Evolutionary conservation across 2,797 vertebrate species (phyloP).

Genomic region (Takifugu rubripes): DNA sequence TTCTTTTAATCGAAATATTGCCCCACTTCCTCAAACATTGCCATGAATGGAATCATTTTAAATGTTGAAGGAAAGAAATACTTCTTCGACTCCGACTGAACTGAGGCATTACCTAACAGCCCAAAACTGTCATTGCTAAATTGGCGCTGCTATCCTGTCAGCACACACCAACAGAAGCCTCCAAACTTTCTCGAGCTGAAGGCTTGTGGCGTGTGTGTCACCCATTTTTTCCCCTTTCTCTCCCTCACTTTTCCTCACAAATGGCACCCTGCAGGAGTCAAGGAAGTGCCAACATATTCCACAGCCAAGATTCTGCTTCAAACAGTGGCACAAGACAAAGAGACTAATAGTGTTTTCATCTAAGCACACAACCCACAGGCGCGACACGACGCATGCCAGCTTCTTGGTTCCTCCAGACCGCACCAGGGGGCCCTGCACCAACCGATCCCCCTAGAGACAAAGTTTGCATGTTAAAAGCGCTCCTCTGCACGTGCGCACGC

Average conservation of each 20-base stretch:
- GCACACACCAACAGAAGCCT: constrained; percentile 15
- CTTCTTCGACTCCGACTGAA: constrained; percentile 2
- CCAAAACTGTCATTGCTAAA: constrained; percentile 2
- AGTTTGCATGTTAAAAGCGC: constrained; percentile 45
- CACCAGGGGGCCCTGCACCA: constrained; percentile 56
- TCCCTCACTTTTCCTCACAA: constrained; percentile 24
- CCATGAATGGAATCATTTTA: no score
- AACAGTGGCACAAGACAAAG: constrained; percentile 69
- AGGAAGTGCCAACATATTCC: constrained; percentile 57
- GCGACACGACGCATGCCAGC: constrained; percentile 69
- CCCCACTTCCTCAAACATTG: no score
- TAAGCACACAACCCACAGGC: constrained; percentile 68
- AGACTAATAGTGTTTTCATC: constrained; percentile 74
- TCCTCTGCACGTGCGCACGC: constrained; percentile 22
- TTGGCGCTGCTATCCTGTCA: constrained; percentile 14
- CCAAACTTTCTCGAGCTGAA: constrained; percentile 33
- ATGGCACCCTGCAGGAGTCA: constrained; percentile 47
- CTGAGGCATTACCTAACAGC: constrained; percentile 9
- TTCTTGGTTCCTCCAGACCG: constrained; percentile 63
- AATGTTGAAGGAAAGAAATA: no score
- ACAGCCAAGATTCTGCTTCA: constrained; percentile 59
- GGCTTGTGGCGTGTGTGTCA: constrained; percentile 24
- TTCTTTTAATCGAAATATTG: no score
- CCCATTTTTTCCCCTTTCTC: constrained; percentile 8
- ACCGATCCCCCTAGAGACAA: constrained; percentile 51